phyloP scores from a whole-genome alignment of 2,888 invertebrate genomes.

The Dryococelus australis region DNA sequence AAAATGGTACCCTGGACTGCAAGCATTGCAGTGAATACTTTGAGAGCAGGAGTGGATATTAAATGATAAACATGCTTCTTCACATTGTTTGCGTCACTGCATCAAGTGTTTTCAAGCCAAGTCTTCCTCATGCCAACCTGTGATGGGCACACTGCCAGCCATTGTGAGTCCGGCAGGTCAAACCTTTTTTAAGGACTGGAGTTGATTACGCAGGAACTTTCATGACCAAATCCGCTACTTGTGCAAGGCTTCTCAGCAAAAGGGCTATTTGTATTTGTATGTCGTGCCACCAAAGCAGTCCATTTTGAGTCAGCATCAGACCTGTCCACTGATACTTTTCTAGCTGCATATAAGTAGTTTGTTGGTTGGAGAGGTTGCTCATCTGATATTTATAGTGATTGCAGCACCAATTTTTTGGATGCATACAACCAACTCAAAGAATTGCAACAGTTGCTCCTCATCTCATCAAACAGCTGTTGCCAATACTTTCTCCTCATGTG shows the following conservation, averaged over 20 bases:
- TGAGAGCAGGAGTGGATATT: not conserved
- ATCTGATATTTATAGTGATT: too few species aligned
- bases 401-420: too few species aligned
- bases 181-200: not conserved
- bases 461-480: too few species aligned
- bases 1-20: not conserved
- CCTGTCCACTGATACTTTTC: too few species aligned
- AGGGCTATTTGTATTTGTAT: not conserved
- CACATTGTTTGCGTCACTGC: not conserved
- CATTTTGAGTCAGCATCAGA: not conserved
- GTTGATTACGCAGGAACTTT: not conserved
- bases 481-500: too few species aligned
- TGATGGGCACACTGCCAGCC: not conserved
- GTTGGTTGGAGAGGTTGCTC: too few species aligned
- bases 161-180: not conserved
- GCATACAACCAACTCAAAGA: too few species aligned
- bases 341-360: too few species aligned
- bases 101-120: not conserved
- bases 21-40: not conserved
- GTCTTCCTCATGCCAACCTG: not conserved
- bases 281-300: not conserved
- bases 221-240: not conserved
- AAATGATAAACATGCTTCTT: too few species aligned
- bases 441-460: too few species aligned
- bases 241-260: not conserved